Evolutionary conservation across 2,888 invertebrate genomes (phyloP).

Genomic region (Mantis religiosa): DNA sequence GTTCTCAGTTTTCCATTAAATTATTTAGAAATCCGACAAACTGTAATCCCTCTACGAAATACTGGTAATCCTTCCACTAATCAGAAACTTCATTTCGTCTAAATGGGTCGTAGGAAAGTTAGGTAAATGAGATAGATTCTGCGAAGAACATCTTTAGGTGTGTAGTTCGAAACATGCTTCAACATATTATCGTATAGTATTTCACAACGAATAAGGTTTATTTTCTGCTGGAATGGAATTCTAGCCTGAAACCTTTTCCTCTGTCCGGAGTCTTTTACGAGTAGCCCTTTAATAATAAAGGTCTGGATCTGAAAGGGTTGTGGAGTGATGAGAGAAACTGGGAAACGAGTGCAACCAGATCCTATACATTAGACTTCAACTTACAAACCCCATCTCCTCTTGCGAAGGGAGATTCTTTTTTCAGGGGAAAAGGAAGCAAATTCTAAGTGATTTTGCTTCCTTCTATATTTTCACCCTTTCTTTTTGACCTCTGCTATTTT

Average conservation of each 20-base stretch:
- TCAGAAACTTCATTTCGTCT: not conserved
- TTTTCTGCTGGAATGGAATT: not conserved
- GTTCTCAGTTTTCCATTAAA: not conserved
- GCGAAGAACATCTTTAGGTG: not conserved
- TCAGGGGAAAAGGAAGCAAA: not conserved
- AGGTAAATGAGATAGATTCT: not conserved
- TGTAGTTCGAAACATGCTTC: not conserved
- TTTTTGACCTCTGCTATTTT: not conserved
- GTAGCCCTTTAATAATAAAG: not conserved
- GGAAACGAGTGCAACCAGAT: not conserved
- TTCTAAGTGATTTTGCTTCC: not conserved
- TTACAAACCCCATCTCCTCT: not conserved
- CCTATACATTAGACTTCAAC: not conserved
- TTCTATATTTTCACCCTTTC: not conserved
- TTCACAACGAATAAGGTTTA: not conserved
- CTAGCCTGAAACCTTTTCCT: not conserved
- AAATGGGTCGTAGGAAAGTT: not conserved
- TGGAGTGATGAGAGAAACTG: not conserved
- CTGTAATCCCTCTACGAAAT: no score
- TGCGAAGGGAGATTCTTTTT: not conserved
- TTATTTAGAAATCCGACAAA: no score
- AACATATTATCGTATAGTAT: not conserved
- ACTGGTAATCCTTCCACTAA: no score
- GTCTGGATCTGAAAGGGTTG: not conserved
- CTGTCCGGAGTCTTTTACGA: not conserved